Evolutionary conservation across 2,888 invertebrate genomes (phyloP).

Genomic region (Unio pictorum): DNA sequence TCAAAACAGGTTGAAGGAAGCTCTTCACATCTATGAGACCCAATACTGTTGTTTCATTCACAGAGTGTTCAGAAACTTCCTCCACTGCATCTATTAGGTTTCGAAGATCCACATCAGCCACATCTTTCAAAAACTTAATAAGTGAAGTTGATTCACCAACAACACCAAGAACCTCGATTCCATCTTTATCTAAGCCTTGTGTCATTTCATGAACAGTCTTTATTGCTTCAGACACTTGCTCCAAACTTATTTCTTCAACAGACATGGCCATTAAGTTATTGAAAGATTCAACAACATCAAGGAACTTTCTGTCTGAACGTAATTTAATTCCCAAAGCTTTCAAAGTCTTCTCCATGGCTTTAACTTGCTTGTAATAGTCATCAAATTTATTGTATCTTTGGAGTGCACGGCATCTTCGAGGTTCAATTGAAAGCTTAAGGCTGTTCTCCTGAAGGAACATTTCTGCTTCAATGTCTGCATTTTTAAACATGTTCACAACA

Average conservation of each 20-base stretch:
- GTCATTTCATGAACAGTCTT: conserved; percentile 17
- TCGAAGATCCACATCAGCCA: conserved; percentile 39
- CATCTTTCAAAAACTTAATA: conserved; percentile 27
- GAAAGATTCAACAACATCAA: conserved; percentile 19
- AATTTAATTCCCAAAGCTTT: neutral
- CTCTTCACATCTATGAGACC: conserved; percentile 40
- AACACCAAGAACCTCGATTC: conserved; percentile 14
- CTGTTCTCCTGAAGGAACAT: too few species aligned
- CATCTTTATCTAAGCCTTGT: conserved; percentile 3
- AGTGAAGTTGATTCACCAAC: conserved; percentile 19
- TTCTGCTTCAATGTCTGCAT: neutral
- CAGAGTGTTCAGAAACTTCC: conserved; percentile 47
- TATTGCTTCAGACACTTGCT: conserved; percentile 12
- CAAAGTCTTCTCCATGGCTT: conserved; percentile 3
- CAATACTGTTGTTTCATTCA: conserved; percentile 42
- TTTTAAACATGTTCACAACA: conserved; percentile 7
- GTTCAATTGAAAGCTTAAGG: too few species aligned
- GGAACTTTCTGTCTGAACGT: conserved; percentile 7
- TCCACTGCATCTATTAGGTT: conserved; percentile 50
- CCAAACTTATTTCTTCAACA: conserved; percentile 5
- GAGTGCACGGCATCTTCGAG: too few species aligned
- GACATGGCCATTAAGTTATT: conserved; percentile 10
- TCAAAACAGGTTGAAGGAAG: conserved; percentile 31
- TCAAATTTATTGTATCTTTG: too few species aligned
- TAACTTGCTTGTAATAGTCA: neutral